phyloP scores from a whole-genome alignment of 1,140 invertebrate species.

The Zaprionus gabonicus region DNA sequence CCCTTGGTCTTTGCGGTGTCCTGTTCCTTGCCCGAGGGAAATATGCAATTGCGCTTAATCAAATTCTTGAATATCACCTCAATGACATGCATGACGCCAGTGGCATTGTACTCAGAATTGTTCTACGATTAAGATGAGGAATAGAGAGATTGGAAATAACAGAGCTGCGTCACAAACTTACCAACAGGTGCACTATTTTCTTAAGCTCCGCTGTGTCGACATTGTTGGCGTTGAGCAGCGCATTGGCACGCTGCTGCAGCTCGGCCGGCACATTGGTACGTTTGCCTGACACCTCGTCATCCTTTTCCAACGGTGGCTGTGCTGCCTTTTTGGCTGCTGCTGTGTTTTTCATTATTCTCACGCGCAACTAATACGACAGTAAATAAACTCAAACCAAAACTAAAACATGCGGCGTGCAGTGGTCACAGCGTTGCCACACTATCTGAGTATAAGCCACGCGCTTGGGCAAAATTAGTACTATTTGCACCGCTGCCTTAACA shows the following conservation, averaged over 20 bases:
- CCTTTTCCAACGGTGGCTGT: neutral
- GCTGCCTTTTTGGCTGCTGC: conserved; percentile 6
- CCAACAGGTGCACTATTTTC: conserved; percentile 38
- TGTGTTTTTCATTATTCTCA: conserved; percentile 28
- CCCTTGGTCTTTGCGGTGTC: neutral
- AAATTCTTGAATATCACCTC: conserved; percentile 89
- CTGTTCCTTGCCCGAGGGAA: neutral
- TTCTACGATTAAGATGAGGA: conserved; percentile 43
- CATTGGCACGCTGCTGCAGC: conserved; percentile 87
- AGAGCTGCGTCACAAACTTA: conserved; percentile 32
- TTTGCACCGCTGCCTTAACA: conserved; percentile 6
- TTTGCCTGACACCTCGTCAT: conserved; percentile 4
- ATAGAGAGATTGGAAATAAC: conserved; percentile 71
- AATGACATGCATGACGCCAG: conserved; percentile 85
- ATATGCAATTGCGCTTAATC: conserved; percentile 86
- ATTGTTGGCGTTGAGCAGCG: conserved; percentile 87
- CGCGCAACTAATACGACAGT: neutral
- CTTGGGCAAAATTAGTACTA: conserved; percentile 28
- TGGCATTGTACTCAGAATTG: neutral
- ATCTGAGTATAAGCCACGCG: neutral
- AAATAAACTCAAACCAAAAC: conserved; percentile 16
- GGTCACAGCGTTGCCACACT: conserved; percentile 37
- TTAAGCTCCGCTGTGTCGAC: conserved; percentile 41
- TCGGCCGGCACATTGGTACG: conserved; percentile 7
- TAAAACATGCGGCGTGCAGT: conserved; percentile 36